These are phyloP conservation scores for Rhysida immarginata DNA, from an alignment of 1,140 invertebrate species.

Conservation along the genomic window DNA sequence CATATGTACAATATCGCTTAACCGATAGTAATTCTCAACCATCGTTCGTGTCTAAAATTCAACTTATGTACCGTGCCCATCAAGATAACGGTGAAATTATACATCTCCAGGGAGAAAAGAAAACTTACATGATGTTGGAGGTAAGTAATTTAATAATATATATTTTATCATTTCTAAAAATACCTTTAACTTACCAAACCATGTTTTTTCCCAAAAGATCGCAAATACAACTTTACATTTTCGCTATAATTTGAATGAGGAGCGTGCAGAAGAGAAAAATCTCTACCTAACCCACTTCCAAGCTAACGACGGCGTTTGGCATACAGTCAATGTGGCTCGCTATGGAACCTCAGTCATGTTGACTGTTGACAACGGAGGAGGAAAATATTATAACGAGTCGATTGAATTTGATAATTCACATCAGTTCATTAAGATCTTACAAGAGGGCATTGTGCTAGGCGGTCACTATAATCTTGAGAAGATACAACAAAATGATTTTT, in stretches of 20 bases:
- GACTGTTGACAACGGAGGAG: conserved; percentile 34
- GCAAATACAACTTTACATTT: conserved; percentile 25
- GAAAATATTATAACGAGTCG: conserved; percentile 31
- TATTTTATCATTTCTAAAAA: too few relatives aligned
- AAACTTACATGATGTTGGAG: conserved; percentile 1
- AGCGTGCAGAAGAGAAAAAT: conserved; percentile 19
- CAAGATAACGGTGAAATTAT: not conserved
- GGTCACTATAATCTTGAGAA: too few relatives aligned
- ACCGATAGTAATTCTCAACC: not conserved
- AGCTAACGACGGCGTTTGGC: conserved; percentile 36
- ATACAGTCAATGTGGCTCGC: conserved; percentile 27
- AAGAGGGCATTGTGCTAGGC: conserved; percentile 23
- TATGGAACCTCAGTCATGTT: conserved; percentile 31
- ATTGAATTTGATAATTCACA: conserved; percentile 18
- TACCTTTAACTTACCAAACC: too few relatives aligned
- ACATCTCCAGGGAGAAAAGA: not conserved
- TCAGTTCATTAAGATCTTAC: conserved; percentile 20
- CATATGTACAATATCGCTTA: too few relatives aligned
- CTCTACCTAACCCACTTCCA: conserved; percentile 26
- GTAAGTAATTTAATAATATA: not conserved
- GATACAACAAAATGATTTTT: too few relatives aligned
- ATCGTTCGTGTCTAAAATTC: not conserved
- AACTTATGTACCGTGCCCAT: not conserved
- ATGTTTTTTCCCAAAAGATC: conserved; percentile 20
- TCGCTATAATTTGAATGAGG: conserved; percentile 29